These are phyloP conservation scores for Acrocyrtus sp. DNA, from an alignment of 2,888 invertebrate species.

Conservation along the genomic window DNA sequence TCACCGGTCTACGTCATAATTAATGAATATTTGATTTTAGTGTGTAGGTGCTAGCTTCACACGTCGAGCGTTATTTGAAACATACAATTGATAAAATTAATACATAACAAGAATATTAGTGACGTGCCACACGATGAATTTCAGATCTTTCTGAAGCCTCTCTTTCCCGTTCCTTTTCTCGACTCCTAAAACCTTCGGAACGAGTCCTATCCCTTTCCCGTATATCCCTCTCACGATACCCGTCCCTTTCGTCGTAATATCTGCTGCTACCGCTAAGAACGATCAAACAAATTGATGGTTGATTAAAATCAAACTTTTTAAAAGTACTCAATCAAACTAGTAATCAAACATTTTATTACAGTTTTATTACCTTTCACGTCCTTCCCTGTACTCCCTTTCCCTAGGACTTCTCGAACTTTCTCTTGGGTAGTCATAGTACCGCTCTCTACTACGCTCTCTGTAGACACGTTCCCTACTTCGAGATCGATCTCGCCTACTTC, in stretches of 20 bases:
- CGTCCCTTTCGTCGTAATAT: slow-evolving; percentile 90
- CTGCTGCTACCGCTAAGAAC: slow-evolving; percentile 65
- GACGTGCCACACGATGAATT: slow-evolving; percentile 53
- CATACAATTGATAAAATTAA: too few species aligned
- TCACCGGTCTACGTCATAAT: too few species aligned
- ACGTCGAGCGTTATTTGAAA: too few species aligned
- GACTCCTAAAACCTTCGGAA: slow-evolving; percentile 71
- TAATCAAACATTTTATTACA: too few species aligned
- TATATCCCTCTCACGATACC: slow-evolving; percentile 80
- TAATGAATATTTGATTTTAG: too few species aligned
- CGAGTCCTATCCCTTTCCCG: slow-evolving; percentile 69
- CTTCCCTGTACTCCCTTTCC: slow-evolving; percentile 80
- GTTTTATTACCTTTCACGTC: slow-evolving; percentile 74
- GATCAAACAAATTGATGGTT: too few species aligned
- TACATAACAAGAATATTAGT: too few species aligned
- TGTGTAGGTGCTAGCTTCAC: too few species aligned
- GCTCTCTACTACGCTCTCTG: slow-evolving; percentile 5
- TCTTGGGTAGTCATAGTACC: background rate
- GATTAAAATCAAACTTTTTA: too few species aligned
- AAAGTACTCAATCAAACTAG: too few species aligned
- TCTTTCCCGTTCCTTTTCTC: slow-evolving; percentile 69
- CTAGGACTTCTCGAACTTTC: slow-evolving; percentile 84
- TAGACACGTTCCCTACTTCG: background rate
- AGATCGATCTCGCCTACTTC: background rate
- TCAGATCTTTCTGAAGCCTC: slow-evolving; percentile 71